Evolutionary conservation across 2,888 invertebrate species (phyloP).

Genomic region (Didymodactylos carnosus): DNA sequence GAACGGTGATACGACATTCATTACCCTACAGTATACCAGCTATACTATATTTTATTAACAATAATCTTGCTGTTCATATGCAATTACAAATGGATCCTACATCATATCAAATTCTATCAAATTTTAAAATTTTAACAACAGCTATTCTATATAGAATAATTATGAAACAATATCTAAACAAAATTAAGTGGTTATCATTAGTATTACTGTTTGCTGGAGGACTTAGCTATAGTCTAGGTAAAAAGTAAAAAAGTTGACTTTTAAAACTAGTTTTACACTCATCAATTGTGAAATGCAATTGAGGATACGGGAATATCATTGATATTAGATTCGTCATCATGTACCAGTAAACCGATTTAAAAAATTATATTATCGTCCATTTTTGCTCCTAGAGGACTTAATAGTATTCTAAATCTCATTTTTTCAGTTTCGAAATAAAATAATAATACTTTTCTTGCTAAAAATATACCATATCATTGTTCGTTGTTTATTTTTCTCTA

Average conservation of each 20-base stretch:
- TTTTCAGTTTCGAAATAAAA: neutral
- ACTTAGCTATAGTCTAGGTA: neutral
- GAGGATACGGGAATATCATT: too few species aligned
- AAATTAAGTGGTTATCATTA: conserved; percentile 1
- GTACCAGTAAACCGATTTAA: too few species aligned
- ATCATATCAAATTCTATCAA: conserved; percentile 32
- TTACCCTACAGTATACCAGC: conserved; percentile 22
- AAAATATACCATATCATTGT: too few species aligned
- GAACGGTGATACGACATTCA: neutral
- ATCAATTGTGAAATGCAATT: too few species aligned
- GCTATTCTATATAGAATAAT: conserved; percentile 31
- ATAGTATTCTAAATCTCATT: neutral
- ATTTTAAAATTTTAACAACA: conserved; percentile 32
- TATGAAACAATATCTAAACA: conserved; percentile 26
- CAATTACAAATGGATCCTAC: conserved; percentile 34
- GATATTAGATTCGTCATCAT: too few species aligned
- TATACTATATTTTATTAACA: conserved; percentile 29
- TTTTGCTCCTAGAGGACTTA: neutral
- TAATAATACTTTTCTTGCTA: too few species aligned
- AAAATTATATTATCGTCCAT: too few species aligned
- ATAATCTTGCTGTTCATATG: conserved; percentile 31
- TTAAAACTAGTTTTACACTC: too few species aligned
- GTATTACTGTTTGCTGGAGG: conserved; percentile 2
- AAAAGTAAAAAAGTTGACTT: too few species aligned
- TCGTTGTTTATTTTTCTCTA: too few species aligned